Conservation (phyloP, 1,140 invertebrate species). For the Nasonia longicornis region DNA sequence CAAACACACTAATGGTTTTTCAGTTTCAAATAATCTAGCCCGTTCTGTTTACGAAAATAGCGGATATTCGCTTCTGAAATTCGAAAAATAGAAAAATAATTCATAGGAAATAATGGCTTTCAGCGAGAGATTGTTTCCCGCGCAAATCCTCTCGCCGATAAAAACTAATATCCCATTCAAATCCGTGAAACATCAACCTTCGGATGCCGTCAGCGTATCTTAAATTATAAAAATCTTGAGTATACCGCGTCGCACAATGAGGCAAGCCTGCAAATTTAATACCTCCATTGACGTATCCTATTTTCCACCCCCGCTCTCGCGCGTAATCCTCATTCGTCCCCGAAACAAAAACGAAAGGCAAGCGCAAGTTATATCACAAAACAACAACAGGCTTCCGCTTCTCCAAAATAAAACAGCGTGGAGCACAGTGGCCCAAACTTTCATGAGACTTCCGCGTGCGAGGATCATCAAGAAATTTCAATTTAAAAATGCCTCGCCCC, state of each 20-base stretch:
- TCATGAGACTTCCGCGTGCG: neutral
- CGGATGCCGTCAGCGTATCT: neutral
- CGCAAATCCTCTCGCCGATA: too few relatives aligned
- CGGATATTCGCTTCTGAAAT: too few relatives aligned
- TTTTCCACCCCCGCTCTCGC: too few relatives aligned
- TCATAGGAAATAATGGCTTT: too few relatives aligned
- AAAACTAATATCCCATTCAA: neutral
- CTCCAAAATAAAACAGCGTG: neutral
- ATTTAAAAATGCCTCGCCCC: constrained; percentile 39
- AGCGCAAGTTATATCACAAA: neutral
- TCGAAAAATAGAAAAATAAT: too few relatives aligned
- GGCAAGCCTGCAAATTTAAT: neutral
- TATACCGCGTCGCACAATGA: neutral
- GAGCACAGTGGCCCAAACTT: constrained; percentile 6
- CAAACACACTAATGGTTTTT: too few relatives aligned
- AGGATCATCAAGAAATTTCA: constrained; percentile 45
- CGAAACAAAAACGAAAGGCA: neutral
- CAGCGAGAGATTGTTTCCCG: too few relatives aligned
- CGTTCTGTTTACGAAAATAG: too few relatives aligned
- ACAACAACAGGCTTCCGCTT: neutral
- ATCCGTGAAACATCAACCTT: neutral
- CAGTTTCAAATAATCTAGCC: too few relatives aligned
- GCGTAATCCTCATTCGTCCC: neutral
- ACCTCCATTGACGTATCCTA: neutral
- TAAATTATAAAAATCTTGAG: neutral